Evolutionary conservation across 2,113 vertebrate species (phyloP).

Genomic region (Taurulus bubalis): DNA sequence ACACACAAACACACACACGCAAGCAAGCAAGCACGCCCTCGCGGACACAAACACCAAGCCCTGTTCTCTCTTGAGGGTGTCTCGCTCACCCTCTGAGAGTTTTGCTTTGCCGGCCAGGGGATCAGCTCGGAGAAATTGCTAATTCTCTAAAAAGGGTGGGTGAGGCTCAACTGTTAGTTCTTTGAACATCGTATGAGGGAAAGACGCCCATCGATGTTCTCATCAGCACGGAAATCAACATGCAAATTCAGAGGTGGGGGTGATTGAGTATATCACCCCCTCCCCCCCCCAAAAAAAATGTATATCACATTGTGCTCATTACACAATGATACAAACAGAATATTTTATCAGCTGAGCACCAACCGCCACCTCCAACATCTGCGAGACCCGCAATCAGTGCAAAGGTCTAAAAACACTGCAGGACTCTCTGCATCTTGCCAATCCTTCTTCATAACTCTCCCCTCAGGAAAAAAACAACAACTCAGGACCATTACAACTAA

Average conservation of each 20-base stretch:
- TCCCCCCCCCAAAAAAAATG: not conserved
- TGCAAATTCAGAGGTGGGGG: conserved; percentile 22
- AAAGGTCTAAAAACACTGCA: conserved; percentile 1
- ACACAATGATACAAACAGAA: not conserved
- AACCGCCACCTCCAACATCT: not conserved
- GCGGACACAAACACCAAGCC: conserved; percentile 54
- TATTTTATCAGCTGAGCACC: not conserved
- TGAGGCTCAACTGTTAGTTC: conserved; percentile 8
- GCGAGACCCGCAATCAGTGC: not conserved
- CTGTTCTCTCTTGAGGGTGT: conserved; percentile 51
- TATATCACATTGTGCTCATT: not conserved
- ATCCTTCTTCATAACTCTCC: not conserved
- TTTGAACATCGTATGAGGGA: conserved; percentile 27
- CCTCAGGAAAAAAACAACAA: not conserved
- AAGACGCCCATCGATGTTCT: conserved; percentile 25
- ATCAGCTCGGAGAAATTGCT: conserved; percentile 55
- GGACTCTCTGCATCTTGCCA: not conserved
- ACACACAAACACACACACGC: not conserved
- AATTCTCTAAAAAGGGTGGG: conserved; percentile 53
- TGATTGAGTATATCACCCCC: not conserved
- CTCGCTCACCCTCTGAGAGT: conserved; percentile 54
- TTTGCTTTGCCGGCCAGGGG: too few relatives aligned
- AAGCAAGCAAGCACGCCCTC: conserved; percentile 23
- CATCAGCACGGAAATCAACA: conserved; percentile 46
- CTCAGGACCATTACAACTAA: not conserved